phyloP scores from a whole-genome alignment of 2,113 vertebrate genomes.

The Misgurnus mizolepis region DNA sequence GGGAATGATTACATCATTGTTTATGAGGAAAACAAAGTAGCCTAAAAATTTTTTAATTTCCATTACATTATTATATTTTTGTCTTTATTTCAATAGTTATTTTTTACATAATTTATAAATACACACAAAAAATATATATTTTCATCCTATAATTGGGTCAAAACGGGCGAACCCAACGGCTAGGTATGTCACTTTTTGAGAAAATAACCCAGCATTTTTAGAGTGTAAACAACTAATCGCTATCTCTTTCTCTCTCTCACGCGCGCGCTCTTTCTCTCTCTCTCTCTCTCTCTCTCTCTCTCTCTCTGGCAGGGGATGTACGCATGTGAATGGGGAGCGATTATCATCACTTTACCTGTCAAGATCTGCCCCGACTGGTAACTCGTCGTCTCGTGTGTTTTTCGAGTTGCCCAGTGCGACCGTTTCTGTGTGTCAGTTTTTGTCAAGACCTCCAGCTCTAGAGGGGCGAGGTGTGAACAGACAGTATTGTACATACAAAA shows the following conservation, averaged over 20 bases:
- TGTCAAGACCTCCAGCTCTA: conserved; percentile 63
- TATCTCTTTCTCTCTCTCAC: not conserved
- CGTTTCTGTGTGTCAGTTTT: conserved; percentile 57
- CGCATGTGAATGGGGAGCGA: conserved; percentile 35
- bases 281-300: no score
- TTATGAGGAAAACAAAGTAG: no score
- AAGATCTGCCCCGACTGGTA: conserved; percentile 47
- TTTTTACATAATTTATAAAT: not conserved
- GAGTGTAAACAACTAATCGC: not conserved
- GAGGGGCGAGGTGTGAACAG: conserved; percentile 56
- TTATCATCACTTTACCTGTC: conserved; percentile 48
- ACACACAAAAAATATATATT: no score
- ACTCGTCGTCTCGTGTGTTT: conserved; percentile 20
- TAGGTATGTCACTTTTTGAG: no score
- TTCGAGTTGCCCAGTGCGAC: conserved; percentile 63
- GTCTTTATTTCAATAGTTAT: no score
- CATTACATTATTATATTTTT: no score
- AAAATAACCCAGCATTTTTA: no score
- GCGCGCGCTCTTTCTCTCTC: no score
- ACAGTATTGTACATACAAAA: conserved; percentile 65
- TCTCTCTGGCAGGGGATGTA: conserved; percentile 39
- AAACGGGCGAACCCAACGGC: no score
- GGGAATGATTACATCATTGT: no score
- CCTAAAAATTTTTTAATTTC: no score
- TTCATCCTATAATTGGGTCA: no score